Evolutionary conservation across 2,113 vertebrate species (phyloP), one percentile per base, ranked within the genome.

Genomic region (Eurystomus gularis): DNA sequence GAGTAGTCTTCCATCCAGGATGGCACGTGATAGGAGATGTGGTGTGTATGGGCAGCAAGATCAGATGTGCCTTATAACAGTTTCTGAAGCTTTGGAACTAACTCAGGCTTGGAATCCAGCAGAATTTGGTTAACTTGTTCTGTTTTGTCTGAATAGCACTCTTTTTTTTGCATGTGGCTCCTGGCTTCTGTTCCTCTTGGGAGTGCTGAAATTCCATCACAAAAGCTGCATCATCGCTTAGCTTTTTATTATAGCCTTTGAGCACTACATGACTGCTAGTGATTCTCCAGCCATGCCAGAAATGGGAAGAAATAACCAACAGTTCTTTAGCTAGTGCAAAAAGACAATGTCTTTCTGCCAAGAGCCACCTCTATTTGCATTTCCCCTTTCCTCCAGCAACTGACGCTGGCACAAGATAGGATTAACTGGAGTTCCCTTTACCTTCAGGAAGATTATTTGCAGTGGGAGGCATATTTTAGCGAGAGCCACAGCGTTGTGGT

Each of bases 41-140:
- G 65, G 72, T 46, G 40, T 5, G 3, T 9, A 24, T 37, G 94
- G 87, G 94, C 96, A 94, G 77, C 13, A 13, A 69, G 89, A 93
- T 96, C 70, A 73, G 84, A 90, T 88, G 54, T 83, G 82, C 89
- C 93, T 92, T 84, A 37, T 82, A 61, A 71, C 88, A 92, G 73
- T 91, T 94, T 80, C 94, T 11, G 7, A 85, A 66, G 68, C 52
- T 64, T 81, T 96, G 91, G 89, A 94, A 90, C 82, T 33, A 65
- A 55, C 42, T 90, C 86, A 90, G 69, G 49, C 55, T 94, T 78
- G 79, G 86, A 93, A 92, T 92, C 88, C 79, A 77, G 79, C 81
- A 76, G 75, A 88, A 75, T 95, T 93, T 94, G 88, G 82, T 96
- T 88, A 93, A 75, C 77, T 95, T 84, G 37, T 89, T 96, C 86